Evolutionary conservation across 2,113 vertebrate genomes (phyloP).

Genomic region (Numenius arquata): DNA sequence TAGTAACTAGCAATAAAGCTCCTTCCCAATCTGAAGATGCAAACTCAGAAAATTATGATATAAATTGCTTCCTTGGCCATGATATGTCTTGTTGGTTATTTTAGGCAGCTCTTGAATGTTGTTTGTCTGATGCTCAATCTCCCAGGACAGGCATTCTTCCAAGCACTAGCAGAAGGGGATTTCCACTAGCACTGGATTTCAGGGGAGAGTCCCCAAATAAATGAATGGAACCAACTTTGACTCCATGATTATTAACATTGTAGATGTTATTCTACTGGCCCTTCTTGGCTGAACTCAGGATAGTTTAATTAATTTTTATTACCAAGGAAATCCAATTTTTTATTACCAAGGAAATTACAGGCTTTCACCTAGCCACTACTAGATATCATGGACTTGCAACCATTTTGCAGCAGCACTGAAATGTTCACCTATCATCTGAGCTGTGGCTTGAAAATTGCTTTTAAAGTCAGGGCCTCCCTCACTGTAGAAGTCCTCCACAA

Average conservation of each 20-base stretch:
- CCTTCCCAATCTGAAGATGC: not conserved
- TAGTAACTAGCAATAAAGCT: not conserved
- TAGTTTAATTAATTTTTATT: not conserved
- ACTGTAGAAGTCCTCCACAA: not conserved
- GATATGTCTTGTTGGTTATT: not conserved
- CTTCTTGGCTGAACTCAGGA: not conserved
- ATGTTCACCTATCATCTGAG: not conserved
- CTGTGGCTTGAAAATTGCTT: not conserved
- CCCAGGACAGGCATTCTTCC: not conserved
- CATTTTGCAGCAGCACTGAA: not conserved
- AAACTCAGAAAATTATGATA: not conserved
- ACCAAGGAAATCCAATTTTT: not conserved
- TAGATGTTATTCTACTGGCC: not conserved
- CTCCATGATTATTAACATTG: not conserved
- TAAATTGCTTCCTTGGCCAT: not conserved
- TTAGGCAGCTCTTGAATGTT: not conserved
- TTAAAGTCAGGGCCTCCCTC: not conserved
- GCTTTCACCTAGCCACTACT: not conserved
- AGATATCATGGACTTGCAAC: not conserved
- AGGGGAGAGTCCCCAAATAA: not conserved
- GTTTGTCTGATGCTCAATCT: not conserved
- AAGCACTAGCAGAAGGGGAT: not conserved
- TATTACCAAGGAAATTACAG: not conserved
- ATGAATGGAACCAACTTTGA: not conserved
- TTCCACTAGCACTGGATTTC: not conserved